Evolutionary conservation across 2,888 invertebrate genomes (phyloP).

Genomic region (Lithophane ornitopus): DNA sequence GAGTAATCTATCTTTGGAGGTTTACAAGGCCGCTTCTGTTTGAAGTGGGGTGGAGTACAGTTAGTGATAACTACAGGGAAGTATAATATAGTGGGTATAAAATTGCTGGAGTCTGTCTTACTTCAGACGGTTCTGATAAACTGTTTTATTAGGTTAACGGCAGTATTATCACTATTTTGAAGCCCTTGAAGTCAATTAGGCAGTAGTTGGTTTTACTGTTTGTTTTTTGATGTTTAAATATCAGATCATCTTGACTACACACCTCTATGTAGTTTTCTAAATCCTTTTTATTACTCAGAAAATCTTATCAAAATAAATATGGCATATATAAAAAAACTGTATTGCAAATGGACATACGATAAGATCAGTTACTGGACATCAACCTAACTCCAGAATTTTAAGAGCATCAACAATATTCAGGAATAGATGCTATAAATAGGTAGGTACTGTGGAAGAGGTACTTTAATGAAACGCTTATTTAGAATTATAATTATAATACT

Average conservation of each 20-base stretch:
- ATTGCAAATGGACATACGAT: not conserved
- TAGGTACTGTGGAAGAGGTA: too few species aligned
- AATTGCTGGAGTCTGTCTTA: conserved; percentile 13
- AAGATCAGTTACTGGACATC: not conserved
- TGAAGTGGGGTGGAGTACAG: conserved; percentile 27
- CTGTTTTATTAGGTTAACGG: conserved; percentile 13
- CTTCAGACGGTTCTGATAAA: not conserved
- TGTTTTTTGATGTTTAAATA: not conserved
- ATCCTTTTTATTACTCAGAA: not conserved
- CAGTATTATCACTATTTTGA: not conserved
- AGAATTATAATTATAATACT: too few species aligned
- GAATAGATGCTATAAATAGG: not conserved
- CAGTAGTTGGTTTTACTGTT: not conserved
- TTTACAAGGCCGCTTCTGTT: conserved; percentile 50
- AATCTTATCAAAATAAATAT: too few species aligned
- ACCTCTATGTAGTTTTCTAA: not conserved
- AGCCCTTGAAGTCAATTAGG: conserved; percentile 4
- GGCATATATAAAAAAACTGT: not conserved
- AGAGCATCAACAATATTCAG: not conserved
- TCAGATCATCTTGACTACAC: not conserved
- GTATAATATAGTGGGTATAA: not conserved
- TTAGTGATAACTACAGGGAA: conserved; percentile 33
- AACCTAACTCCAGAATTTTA: not conserved
- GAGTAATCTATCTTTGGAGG: conserved; percentile 50
- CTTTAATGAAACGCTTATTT: too few species aligned